Percentiles rank a stretch among this genome's conserved stretches.
Evolutionary conservation across 2,113 vertebrate species (phyloP).

Genomic region (Danio rerio): DNA sequence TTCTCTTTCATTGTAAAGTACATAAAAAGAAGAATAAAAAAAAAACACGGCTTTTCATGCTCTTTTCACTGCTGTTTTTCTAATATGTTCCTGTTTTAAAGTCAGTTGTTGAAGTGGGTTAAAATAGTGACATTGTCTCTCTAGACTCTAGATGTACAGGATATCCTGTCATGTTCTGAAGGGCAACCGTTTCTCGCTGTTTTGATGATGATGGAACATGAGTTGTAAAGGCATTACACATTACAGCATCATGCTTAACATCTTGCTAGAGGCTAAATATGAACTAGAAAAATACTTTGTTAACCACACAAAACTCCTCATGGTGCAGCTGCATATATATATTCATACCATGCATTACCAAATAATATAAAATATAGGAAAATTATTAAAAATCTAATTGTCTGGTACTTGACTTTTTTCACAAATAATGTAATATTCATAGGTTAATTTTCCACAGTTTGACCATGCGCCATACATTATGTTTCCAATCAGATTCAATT

Average conservation of each 20-base stretch:
- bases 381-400: too few relatives aligned
- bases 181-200: background rate
- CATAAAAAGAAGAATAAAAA: background rate
- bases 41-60: background rate
- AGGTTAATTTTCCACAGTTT: too few relatives aligned
- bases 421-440: too few relatives aligned
- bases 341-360: background rate
- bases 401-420: too few relatives aligned
- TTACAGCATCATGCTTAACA: slow-evolving; percentile 2
- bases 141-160: background rate
- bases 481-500: too few relatives aligned
- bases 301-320: background rate
- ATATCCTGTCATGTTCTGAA: slow-evolving; percentile 3
- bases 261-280: slow-evolving; percentile 5
- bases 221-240: background rate
- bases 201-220: slow-evolving; percentile 7
- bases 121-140: background rate
- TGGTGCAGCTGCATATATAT: background rate
- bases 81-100: too few relatives aligned
- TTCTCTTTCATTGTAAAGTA: too few relatives aligned
- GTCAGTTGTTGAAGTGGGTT: background rate
- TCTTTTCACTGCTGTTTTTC: background rate
- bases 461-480: too few relatives aligned
- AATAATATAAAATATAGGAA: too few relatives aligned
- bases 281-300: background rate